phyloP scores from a whole-genome alignment of 2,797 vertebrate species.

The Pitangus sulphuratus region DNA sequence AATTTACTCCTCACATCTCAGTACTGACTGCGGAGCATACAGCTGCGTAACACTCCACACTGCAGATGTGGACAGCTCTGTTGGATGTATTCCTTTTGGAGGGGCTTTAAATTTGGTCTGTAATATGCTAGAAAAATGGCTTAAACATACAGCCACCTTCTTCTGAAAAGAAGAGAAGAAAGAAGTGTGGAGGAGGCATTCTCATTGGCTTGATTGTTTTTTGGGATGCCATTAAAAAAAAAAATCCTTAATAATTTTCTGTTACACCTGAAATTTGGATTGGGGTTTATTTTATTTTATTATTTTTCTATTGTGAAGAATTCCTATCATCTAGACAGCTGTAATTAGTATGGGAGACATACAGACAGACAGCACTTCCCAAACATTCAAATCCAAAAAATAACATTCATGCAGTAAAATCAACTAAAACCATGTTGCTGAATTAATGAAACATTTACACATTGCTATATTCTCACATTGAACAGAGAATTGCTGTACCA shows the following conservation, averaged over 20 bases:
- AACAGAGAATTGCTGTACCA: not conserved
- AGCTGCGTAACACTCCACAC: not conserved
- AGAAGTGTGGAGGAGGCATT: not conserved
- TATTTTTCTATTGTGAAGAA: rapidly evolving
- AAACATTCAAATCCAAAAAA: not conserved
- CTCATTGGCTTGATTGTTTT: not conserved
- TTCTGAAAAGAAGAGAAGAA: not conserved
- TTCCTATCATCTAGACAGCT: not conserved
- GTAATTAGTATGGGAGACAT: not conserved
- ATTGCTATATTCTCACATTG: not conserved
- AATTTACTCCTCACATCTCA: rapidly evolving
- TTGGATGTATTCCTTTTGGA: not conserved
- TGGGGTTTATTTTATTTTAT: not conserved
- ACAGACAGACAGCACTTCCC: not conserved
- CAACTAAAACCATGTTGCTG: not conserved
- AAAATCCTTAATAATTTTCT: not conserved
- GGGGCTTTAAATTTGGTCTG: not conserved
- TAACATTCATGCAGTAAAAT: not conserved
- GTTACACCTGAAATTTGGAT: not conserved
- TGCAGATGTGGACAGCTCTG: not conserved
- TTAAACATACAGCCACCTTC: not conserved
- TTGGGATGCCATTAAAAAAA: not conserved
- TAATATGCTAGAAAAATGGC: not conserved
- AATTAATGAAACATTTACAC: not conserved
- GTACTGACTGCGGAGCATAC: not conserved